Conservation (phyloP, 1,140 invertebrate genomes). For the Drosophila setifemur region DNA sequence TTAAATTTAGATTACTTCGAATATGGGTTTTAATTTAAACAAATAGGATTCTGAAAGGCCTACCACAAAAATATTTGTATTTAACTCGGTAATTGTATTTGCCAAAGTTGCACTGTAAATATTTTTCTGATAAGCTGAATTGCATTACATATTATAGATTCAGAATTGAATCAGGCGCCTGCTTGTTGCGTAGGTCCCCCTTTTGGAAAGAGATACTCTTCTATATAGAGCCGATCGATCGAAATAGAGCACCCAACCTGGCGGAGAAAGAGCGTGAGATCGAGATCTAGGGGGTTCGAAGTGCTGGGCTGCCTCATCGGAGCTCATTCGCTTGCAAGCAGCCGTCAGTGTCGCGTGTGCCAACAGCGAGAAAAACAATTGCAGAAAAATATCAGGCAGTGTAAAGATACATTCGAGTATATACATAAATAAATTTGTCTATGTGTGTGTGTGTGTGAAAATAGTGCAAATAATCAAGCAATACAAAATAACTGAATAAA, state of each 20-base stretch:
- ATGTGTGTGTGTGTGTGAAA: conserved; percentile 26
- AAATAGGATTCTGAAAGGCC: too few species aligned
- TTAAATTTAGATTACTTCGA: too few species aligned
- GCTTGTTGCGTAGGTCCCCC: conserved; percentile 12
- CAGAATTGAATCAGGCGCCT: conserved; percentile 29
- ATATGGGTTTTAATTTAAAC: too few species aligned
- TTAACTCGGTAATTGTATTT: too few species aligned
- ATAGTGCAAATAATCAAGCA: conserved; percentile 33
- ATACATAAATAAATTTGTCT: conserved; percentile 8
- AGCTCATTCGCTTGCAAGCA: conserved; percentile 74
- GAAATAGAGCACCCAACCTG: not conserved
- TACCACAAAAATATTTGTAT: too few species aligned
- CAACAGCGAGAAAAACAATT: conserved; percentile 40
- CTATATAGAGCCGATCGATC: not conserved
- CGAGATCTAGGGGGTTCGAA: conserved; percentile 27
- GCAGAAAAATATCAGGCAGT: conserved; percentile 32
- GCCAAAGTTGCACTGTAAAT: conserved; percentile 1
- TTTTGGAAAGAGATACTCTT: not conserved
- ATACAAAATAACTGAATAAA: conserved; percentile 12
- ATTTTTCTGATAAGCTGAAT: conserved; percentile 23
- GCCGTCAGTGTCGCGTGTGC: conserved; percentile 78
- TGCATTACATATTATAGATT: conserved; percentile 36
- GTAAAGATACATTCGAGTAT: conserved; percentile 2
- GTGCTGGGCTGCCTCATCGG: not conserved
- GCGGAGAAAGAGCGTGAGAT: conserved; percentile 4